A percentile compares a stretch with the other conserved stretches of the same genome.
Conservation (phyloP, 1,140 invertebrate species). For the Arion vulgaris region DNA sequence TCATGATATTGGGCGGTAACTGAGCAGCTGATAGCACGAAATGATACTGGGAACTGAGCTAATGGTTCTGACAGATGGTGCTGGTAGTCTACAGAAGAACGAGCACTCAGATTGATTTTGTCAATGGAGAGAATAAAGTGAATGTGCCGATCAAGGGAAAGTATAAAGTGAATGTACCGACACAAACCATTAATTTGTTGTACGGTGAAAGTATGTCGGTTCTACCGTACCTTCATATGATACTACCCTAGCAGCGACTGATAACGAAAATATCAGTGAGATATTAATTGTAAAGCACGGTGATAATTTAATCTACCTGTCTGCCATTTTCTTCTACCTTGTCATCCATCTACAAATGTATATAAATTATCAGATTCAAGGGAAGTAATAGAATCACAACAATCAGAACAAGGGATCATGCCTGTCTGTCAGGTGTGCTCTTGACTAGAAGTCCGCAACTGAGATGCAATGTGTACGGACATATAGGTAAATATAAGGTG, state of each 20-base stretch:
- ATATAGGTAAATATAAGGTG: no score
- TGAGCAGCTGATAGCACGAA: not conserved
- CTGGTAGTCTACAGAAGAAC: not conserved
- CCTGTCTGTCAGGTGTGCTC: no score
- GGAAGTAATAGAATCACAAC: no score
- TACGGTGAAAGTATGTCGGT: not conserved
- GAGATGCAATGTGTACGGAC: no score
- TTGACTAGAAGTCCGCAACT: no score
- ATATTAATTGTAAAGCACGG: not conserved
- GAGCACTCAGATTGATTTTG: not conserved
- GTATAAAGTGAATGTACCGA: not conserved
- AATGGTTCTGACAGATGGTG: constrained; percentile 11
- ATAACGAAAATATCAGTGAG: not conserved
- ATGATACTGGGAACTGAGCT: not conserved
- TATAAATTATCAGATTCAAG: no score
- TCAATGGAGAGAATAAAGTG: not conserved
- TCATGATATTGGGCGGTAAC: constrained; percentile 8
- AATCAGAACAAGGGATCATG: no score
- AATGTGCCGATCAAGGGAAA: not conserved
- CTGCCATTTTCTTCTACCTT: not conserved
- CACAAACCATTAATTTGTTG: constrained; percentile 29
- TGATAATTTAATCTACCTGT: not conserved
- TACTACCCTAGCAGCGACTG: not conserved
- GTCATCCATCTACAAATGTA: not conserved
- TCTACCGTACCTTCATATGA: not conserved